phyloP scores from a whole-genome alignment of 2,888 invertebrate genomes.

The Bellardia pandia region DNA sequence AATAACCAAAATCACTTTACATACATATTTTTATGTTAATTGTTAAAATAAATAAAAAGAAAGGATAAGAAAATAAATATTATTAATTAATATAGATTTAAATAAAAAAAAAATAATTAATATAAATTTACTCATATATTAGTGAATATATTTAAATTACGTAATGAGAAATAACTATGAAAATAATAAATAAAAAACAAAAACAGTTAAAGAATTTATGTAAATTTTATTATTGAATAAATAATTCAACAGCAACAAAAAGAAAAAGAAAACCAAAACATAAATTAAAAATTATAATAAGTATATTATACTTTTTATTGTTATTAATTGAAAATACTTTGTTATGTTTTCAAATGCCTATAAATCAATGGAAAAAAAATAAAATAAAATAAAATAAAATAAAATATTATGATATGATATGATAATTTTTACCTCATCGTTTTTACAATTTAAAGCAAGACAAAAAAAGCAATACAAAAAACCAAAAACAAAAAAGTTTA shows the following conservation, averaged over 20 bases:
- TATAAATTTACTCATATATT: conserved; percentile 53
- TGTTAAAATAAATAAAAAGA: conserved; percentile 39
- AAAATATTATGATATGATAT: neutral
- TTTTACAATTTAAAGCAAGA: conserved; percentile 71
- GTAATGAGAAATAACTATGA: conserved; percentile 27
- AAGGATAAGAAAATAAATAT: too few species aligned
- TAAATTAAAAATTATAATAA: conserved; percentile 11
- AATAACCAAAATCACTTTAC: conserved; percentile 47
- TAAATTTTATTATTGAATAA: conserved; percentile 58
- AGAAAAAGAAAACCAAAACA: conserved; percentile 6
- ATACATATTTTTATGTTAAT: conserved; percentile 62
- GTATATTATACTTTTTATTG: conserved; percentile 57
- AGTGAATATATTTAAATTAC: conserved; percentile 45
- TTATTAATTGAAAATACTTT: conserved; percentile 60
- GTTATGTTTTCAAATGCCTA: conserved; percentile 59
- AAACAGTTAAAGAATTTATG: conserved; percentile 52
- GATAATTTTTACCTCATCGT: conserved; percentile 72
- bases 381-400: conserved; percentile 40
- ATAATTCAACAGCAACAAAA: conserved; percentile 24
- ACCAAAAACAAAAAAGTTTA: conserved; percentile 22
- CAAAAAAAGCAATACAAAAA: conserved; percentile 58
- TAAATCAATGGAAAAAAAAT: conserved; percentile 33
- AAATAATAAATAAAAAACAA: conserved; percentile 25
- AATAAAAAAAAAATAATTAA: conserved; percentile 49
- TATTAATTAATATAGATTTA: conserved; percentile 47